Conservation (phyloP, 1,140 invertebrate species). For the Microvelia longipes region DNA sequence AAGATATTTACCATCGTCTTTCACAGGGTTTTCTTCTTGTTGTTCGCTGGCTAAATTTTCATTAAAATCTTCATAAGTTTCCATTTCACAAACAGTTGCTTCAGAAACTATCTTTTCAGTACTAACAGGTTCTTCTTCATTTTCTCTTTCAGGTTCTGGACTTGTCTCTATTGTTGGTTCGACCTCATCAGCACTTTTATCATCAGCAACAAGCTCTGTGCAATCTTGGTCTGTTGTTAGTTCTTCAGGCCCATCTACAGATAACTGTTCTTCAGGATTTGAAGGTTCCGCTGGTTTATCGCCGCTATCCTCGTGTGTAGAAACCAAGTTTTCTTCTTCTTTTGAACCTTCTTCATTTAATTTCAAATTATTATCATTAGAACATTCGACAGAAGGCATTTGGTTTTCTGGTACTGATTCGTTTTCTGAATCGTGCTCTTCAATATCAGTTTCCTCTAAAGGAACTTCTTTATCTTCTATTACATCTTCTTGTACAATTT, state of each 20-base stretch:
- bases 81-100: too few species aligned
- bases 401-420: not conserved
- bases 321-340: not conserved
- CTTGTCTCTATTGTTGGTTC: not conserved
- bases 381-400: not conserved
- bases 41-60: too few species aligned
- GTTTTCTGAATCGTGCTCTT: not conserved
- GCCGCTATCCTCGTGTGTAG: not conserved
- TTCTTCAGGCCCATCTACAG: not conserved
- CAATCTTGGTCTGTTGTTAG: not conserved
- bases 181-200: too few species aligned
- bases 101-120: too few species aligned
- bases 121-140: not conserved
- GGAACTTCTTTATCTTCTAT: not conserved
- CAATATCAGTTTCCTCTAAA: not conserved
- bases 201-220: too few species aligned
- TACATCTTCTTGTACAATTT: not conserved
- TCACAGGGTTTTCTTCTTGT: too few species aligned
- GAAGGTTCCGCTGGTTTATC: not conserved
- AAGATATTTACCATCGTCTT: too few species aligned
- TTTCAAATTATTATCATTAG: not conserved
- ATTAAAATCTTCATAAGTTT: too few species aligned
- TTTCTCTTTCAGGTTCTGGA: not conserved
- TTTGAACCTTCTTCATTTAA: constrained; percentile 1
- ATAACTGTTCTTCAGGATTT: not conserved